Evolutionary conservation across 2,797 vertebrate genomes (phyloP).

Genomic region (Gymnoscopelus microlampas): DNA sequence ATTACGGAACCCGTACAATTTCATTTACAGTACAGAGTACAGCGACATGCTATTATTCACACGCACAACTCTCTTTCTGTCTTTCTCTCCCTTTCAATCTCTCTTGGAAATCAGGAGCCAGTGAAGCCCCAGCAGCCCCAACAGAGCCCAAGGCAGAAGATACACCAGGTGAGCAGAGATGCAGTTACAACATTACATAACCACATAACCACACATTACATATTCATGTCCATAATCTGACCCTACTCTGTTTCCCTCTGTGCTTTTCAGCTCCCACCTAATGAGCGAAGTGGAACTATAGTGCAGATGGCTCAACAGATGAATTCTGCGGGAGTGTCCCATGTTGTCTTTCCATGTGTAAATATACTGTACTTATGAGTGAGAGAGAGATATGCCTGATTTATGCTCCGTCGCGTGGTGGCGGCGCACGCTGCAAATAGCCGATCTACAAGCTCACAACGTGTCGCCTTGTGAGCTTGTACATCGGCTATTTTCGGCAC

Average conservation of each 20-base stretch:
- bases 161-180: conserved; percentile 58
- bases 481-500: too few relatives aligned
- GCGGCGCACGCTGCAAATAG: too few relatives aligned
- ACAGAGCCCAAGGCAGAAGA: conserved; percentile 56
- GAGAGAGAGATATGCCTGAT: conserved; percentile 1
- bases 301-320: conserved; percentile 24
- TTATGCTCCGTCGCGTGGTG: too few relatives aligned
- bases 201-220: too few relatives aligned
- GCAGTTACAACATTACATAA: neutral
- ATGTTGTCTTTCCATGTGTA: conserved; percentile 30
- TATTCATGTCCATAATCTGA: too few relatives aligned
- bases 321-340: conserved; percentile 32
- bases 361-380: neutral
- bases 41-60: neutral
- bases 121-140: conserved; percentile 44
- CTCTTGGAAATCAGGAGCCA: conserved; percentile 41
- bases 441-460: too few relatives aligned
- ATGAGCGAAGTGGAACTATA: conserved; percentile 49
- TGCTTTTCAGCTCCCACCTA: conserved; percentile 67
- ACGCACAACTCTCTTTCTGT: neutral
- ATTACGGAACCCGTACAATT: too few relatives aligned
- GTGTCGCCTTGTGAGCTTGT: too few relatives aligned
- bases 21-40: too few relatives aligned
- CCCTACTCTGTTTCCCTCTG: neutral
- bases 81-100: conserved; percentile 4